Conservation (phyloP, 2,888 invertebrate genomes). For the Girardia tigrina region DNA sequence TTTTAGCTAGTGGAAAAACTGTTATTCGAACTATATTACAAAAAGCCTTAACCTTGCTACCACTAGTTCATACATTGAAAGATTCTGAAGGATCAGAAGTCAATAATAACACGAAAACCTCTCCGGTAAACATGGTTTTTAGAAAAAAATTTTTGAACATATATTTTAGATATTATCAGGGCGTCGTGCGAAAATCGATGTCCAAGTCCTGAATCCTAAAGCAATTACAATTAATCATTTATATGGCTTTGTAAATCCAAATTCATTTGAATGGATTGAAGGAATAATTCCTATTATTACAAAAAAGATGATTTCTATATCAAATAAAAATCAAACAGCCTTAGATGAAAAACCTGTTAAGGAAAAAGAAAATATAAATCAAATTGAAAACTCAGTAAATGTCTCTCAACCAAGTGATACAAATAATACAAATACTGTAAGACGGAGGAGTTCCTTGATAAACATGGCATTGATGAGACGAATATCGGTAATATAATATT, state of each 20-base stretch:
- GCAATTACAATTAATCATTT: constrained; percentile 48
- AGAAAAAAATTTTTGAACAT: no score
- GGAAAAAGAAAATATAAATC: not conserved
- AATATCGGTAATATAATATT: not conserved
- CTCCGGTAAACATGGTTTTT: not conserved
- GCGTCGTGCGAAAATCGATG: constrained; percentile 46
- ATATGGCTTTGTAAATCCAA: constrained; percentile 48
- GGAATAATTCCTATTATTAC: constrained; percentile 48
- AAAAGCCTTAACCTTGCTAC: constrained; percentile 46
- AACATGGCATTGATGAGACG: not conserved
- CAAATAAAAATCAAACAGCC: not conserved
- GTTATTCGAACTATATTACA: constrained; percentile 47
- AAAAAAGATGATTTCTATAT: constrained; percentile 40
- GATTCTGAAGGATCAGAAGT: not conserved
- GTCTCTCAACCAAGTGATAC: not conserved
- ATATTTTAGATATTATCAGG: not conserved
- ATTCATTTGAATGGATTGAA: constrained; percentile 50
- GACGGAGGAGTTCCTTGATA: not conserved
- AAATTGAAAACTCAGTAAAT: not conserved
- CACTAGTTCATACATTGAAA: constrained; percentile 40
- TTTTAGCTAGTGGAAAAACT: constrained; percentile 47
- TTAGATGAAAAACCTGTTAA: not conserved
- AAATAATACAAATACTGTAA: not conserved
- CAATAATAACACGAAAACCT: not conserved
- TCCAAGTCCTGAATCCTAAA: constrained; percentile 48